Percentiles rank a stretch among this genome's conserved stretches.
These are phyloP conservation scores for Gambusia yucatana DNA, from an alignment of 2,797 vertebrate genomes.

Conservation along the genomic window DNA sequence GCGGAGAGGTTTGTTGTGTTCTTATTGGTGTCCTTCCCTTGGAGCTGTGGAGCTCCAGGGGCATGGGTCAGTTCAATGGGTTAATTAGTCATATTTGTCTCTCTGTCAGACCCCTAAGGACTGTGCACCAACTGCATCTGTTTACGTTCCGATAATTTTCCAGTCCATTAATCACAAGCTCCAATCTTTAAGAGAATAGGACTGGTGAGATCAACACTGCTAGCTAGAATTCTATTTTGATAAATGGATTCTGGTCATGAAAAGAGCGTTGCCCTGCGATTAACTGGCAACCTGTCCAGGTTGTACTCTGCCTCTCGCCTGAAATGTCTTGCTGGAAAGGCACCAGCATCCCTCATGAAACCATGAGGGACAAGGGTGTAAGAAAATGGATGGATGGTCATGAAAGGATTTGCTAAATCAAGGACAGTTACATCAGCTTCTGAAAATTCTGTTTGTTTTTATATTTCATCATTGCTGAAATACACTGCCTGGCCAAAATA, in stretches of 20 bases:
- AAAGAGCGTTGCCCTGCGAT: not conserved
- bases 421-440: constrained; percentile 14
- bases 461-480: not conserved
- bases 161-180: constrained; percentile 59
- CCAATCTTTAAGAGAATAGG: constrained; percentile 14
- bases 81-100: constrained; percentile 73
- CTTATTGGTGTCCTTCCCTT: constrained; percentile 42
- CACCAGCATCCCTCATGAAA: too few species aligned
- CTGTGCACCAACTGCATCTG: constrained; percentile 61
- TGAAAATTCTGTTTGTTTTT: not conserved
- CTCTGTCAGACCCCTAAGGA: constrained; percentile 44
- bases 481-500: too few species aligned
- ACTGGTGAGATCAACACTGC: constrained; percentile 21
- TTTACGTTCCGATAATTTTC: constrained; percentile 63
- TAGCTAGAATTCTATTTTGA: constrained; percentile 4
- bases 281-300: too few species aligned
- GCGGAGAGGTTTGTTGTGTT: constrained; percentile 22
- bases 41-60: constrained; percentile 34
- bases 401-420: constrained; percentile 14
- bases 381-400: not conserved
- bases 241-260: constrained; percentile 13
- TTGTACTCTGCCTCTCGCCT: too few species aligned
- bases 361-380: too few species aligned
- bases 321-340: too few species aligned
- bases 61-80: constrained; percentile 56